Evolutionary conservation across 2,888 invertebrate genomes (phyloP).

Genomic region (Ectemnius cavifrons): DNA sequence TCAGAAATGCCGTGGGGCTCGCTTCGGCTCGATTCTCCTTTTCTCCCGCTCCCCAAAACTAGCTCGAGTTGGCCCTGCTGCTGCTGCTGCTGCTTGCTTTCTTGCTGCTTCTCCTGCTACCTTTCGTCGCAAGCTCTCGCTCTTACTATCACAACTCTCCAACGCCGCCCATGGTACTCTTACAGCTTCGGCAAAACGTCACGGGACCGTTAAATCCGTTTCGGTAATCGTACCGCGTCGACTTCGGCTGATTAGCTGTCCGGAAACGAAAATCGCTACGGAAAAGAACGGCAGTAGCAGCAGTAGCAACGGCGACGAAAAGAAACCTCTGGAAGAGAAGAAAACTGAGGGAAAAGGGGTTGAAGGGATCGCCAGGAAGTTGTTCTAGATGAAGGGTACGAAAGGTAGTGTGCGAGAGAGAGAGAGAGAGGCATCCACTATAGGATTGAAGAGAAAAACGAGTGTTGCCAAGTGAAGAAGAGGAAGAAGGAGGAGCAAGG

Average conservation of each 20-base stretch:
- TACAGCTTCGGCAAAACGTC: slow-evolving; percentile 45
- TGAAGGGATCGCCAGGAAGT: neutral
- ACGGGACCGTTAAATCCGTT: slow-evolving; percentile 58
- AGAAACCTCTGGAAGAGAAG: neutral
- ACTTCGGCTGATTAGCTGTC: slow-evolving; percentile 66
- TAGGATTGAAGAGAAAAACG: neutral
- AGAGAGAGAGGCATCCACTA: neutral
- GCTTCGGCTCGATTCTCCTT: slow-evolving; percentile 57
- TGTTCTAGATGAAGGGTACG: neutral
- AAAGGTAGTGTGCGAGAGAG: neutral
- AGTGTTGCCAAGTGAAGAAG: slow-evolving; percentile 6
- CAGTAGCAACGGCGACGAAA: neutral
- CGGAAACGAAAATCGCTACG: slow-evolving; percentile 63
- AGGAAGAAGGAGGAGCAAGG: neutral
- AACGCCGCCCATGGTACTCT: neutral
- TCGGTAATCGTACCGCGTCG: slow-evolving; percentile 63
- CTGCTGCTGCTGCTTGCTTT: slow-evolving; percentile 36
- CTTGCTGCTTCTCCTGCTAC: slow-evolving; percentile 22
- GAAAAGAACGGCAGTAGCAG: slow-evolving; percentile 5
- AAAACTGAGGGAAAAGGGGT: neutral
- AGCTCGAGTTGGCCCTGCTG: slow-evolving; percentile 55
- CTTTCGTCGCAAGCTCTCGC: neutral
- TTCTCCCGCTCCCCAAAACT: slow-evolving; percentile 52
- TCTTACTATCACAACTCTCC: neutral
- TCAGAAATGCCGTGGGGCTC: slow-evolving; percentile 67